phyloP scores from a whole-genome alignment of 2,797 vertebrate species.

The Heteromormyrus szaboi region DNA sequence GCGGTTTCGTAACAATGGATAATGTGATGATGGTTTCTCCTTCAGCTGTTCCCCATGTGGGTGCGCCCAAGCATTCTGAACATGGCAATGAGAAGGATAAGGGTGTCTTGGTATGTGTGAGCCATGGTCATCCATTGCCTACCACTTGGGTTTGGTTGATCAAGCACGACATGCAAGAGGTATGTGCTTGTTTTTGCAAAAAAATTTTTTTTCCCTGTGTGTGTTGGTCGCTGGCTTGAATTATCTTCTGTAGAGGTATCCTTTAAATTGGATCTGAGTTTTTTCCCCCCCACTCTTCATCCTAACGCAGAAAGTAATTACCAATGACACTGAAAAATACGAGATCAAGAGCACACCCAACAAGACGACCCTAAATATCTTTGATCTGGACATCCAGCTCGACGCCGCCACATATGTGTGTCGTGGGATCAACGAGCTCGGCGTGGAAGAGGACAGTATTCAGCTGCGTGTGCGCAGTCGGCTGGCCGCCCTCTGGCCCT shows the following conservation, averaged over 20 bases:
- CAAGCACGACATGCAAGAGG: neutral
- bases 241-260: neutral
- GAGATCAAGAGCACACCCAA: conserved; percentile 60
- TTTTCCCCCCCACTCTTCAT: neutral
- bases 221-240: neutral
- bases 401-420: conserved; percentile 75
- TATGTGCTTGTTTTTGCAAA: conserved; percentile 26
- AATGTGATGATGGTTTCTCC: neutral
- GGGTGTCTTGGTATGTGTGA: conserved; percentile 63
- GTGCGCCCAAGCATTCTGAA: conserved; percentile 73
- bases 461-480: conserved; percentile 81
- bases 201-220: too few relatives aligned
- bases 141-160: conserved; percentile 59
- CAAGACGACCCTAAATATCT: conserved; percentile 65
- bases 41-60: conserved; percentile 66
- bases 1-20: neutral
- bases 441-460: conserved; percentile 33
- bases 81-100: conserved; percentile 78
- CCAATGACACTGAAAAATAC: conserved; percentile 64
- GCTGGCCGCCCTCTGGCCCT: conserved; percentile 91
- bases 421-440: conserved; percentile 48
- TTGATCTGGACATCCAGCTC: conserved; percentile 50
- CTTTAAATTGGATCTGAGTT: neutral
- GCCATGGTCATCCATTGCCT: conserved; percentile 61
- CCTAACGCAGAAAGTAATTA: conserved; percentile 44